These are phyloP conservation scores for Phrynocephalus versicolor DNA, from an alignment of 2,113 vertebrate species.

Conservation along the genomic window DNA sequence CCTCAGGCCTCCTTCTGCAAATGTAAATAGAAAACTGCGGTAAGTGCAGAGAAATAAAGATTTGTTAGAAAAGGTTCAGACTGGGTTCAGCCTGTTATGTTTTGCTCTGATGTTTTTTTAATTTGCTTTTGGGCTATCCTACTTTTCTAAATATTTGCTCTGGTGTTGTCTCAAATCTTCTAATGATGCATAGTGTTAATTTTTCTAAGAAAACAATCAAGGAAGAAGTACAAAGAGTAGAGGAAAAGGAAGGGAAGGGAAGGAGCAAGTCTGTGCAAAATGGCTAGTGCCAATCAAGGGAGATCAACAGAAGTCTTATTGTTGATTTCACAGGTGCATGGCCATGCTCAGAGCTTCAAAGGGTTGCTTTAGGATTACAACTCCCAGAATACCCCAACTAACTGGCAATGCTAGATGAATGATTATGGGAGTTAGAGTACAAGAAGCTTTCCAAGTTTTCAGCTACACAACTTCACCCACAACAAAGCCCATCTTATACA, in stretches of 20 bases:
- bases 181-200: background rate
- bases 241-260: background rate
- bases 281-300: background rate
- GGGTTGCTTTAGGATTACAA: background rate
- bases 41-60: conserved; percentile 15
- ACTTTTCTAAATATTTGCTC: background rate
- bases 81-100: background rate
- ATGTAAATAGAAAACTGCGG: background rate
- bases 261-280: background rate
- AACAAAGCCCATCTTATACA: background rate
- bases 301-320: background rate
- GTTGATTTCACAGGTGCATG: background rate
- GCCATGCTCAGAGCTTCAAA: too few relatives aligned
- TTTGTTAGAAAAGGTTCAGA: background rate
- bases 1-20: background rate
- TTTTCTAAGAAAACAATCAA: background rate
- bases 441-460: too few relatives aligned
- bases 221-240: background rate
- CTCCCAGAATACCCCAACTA: background rate
- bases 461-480: background rate
- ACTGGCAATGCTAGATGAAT: background rate
- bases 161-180: background rate
- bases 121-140: background rate
- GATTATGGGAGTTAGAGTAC: too few relatives aligned
- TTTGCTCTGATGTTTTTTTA: conserved; percentile 1